Conservation (phyloP, 1,140 invertebrate genomes). For the Spodoptera frugiperda region DNA sequence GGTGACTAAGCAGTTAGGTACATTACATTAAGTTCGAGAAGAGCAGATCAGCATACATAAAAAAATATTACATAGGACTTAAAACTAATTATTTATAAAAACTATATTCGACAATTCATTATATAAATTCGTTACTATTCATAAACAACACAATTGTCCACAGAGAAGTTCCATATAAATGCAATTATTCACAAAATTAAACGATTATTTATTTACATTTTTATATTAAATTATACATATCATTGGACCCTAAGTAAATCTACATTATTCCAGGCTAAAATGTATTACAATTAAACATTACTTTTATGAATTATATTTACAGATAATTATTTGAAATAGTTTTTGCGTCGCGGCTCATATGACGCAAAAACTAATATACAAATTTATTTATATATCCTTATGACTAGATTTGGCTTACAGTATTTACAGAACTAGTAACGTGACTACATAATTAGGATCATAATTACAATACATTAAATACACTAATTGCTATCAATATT, state of each 20-base stretch:
- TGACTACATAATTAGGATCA: conserved; percentile 14
- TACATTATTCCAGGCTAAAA: conserved; percentile 14
- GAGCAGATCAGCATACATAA: conserved; percentile 27
- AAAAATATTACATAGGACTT: conserved; percentile 12
- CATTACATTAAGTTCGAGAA: conserved; percentile 1
- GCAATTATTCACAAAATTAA: conserved; percentile 38
- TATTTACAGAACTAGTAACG: conserved; percentile 33
- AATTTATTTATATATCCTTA: conserved; percentile 14
- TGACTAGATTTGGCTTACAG: conserved; percentile 12
- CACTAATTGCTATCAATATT: conserved; percentile 17
- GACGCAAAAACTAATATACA: conserved; percentile 66
- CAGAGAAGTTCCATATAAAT: conserved; percentile 39
- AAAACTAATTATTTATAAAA: conserved; percentile 22
- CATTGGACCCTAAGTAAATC: conserved; percentile 54
- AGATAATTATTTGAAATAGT: conserved; percentile 55
- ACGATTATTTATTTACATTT: conserved; percentile 33
- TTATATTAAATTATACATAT: conserved; percentile 38
- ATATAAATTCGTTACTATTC: conserved; percentile 44
- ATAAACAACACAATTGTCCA: conserved; percentile 24
- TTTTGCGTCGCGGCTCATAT: conserved; percentile 78
- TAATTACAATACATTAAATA: conserved; percentile 7
- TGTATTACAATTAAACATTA: conserved; percentile 8
- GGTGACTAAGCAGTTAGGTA: conserved; percentile 23
- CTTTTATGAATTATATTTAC: conserved; percentile 41
- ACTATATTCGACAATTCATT: conserved; percentile 11